Percentiles rank a stretch among this genome's conserved stretches.
These are phyloP conservation scores for Andrena fulva DNA, from an alignment of 2,888 invertebrate genomes.

Conservation along the genomic window DNA sequence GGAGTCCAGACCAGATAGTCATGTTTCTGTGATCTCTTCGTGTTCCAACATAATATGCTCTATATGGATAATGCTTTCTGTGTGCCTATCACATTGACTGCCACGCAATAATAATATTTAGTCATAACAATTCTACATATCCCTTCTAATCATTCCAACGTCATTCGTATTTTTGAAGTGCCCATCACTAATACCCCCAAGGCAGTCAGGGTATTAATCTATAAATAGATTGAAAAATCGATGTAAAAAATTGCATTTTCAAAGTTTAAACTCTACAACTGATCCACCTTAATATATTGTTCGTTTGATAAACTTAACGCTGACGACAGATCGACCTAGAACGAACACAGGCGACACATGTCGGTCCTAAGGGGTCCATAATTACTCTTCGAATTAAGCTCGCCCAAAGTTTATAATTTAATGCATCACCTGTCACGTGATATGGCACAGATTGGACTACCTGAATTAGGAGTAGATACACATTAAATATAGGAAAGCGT, in stretches of 20 bases:
- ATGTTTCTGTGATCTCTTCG: constrained; percentile 43
- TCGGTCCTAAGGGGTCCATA: constrained; percentile 2
- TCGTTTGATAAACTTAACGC: no score
- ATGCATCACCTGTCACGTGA: not conserved
- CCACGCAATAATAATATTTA: no score
- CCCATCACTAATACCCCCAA: no score
- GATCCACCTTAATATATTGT: not conserved
- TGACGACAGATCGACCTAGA: not conserved
- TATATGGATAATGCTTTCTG: no score
- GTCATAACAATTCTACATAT: no score
- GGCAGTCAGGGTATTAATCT: no score
- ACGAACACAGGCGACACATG: not conserved
- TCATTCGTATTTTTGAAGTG: no score
- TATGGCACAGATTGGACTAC: not conserved
- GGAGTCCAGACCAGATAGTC: constrained; percentile 39
- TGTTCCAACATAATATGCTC: not conserved
- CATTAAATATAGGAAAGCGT: not conserved
- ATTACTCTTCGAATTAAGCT: constrained; percentile 12
- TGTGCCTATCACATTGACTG: no score
- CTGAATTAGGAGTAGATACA: not conserved
- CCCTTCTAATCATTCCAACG: no score
- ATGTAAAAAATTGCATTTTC: not conserved
- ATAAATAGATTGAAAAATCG: no score
- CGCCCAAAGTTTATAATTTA: constrained; percentile 7
- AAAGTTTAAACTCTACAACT: not conserved